Conservation (phyloP, 2,888 invertebrate genomes). For the Choristoneura rosaceana region DNA sequence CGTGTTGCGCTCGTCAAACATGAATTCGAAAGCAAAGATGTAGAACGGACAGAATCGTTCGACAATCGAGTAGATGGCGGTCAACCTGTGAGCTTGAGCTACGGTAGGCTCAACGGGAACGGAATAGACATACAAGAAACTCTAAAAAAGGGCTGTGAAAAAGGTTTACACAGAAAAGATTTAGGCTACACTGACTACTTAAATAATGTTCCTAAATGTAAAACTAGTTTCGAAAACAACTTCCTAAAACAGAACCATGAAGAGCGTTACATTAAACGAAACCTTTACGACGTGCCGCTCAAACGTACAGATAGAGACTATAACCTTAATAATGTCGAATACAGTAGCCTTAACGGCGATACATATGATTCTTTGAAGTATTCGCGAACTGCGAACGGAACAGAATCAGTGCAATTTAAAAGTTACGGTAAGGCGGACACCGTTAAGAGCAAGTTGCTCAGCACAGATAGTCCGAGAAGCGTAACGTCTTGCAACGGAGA, state of each 20-base stretch:
- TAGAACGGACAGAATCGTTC: slow-evolving; percentile 65
- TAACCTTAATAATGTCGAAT: slow-evolving; percentile 78
- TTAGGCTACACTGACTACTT: slow-evolving; percentile 79
- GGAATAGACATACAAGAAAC: slow-evolving; percentile 81
- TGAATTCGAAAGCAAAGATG: slow-evolving; percentile 78
- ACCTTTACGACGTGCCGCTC: slow-evolving; percentile 70
- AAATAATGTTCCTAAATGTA: slow-evolving; percentile 84
- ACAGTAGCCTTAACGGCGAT: slow-evolving; percentile 77
- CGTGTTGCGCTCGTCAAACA: slow-evolving; percentile 77
- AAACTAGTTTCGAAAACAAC: slow-evolving; percentile 82
- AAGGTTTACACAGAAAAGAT: slow-evolving; percentile 81
- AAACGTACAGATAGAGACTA: slow-evolving; percentile 79
- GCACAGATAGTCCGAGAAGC: slow-evolving; percentile 81
- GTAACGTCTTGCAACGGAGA: slow-evolving; percentile 81
- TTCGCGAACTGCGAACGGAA: slow-evolving; percentile 82
- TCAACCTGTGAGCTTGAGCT: slow-evolving; percentile 72
- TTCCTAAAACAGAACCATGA: slow-evolving; percentile 80
- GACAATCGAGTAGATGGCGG: slow-evolving; percentile 67
- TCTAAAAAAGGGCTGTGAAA: slow-evolving; percentile 83
- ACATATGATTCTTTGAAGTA: slow-evolving; percentile 81
- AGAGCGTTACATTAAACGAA: slow-evolving; percentile 79
- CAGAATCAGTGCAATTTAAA: slow-evolving; percentile 82
- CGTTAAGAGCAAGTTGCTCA: slow-evolving; percentile 82
- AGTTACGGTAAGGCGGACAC: slow-evolving; percentile 80
- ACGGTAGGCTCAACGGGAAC: slow-evolving; percentile 72